Evolutionary conservation across 2,797 vertebrate genomes (phyloP).

Genomic region (Thripadectes ignobilis): DNA sequence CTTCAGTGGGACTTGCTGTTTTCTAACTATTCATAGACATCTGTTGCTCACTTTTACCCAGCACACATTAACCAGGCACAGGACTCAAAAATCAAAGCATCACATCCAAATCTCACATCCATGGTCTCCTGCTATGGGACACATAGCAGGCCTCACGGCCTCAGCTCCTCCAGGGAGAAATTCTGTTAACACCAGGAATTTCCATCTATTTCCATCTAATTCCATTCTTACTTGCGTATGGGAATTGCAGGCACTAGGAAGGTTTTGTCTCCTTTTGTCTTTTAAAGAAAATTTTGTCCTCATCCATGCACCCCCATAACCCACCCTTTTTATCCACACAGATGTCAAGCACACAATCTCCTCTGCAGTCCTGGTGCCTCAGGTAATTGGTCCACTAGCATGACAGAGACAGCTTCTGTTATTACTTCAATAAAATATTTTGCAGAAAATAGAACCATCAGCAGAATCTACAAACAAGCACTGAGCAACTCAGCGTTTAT

Average conservation of each 20-base stretch:
- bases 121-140: background rate
- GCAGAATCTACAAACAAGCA: constrained; percentile 55
- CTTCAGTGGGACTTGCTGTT: background rate
- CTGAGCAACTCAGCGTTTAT: constrained; percentile 51
- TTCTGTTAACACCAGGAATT: background rate
- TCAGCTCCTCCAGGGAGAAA: background rate
- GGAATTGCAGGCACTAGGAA: background rate
- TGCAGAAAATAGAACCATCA: constrained; percentile 51
- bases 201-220: background rate
- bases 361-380: background rate
- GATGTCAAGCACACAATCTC: background rate
- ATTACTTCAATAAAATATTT: constrained; percentile 44
- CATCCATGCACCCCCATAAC: background rate
- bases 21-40: background rate
- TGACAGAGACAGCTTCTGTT: constrained; percentile 21
- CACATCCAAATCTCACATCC: background rate
- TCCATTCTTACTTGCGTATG: background rate
- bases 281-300: background rate
- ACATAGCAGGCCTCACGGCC: background rate
- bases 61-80: background rate
- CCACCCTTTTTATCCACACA: background rate
- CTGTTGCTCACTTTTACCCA: background rate
- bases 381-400: background rate
- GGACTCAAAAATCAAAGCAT: background rate
- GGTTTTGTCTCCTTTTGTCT: background rate